Conservation (phyloP, 2,113 vertebrate genomes). For the Menura novaehollandiae region DNA sequence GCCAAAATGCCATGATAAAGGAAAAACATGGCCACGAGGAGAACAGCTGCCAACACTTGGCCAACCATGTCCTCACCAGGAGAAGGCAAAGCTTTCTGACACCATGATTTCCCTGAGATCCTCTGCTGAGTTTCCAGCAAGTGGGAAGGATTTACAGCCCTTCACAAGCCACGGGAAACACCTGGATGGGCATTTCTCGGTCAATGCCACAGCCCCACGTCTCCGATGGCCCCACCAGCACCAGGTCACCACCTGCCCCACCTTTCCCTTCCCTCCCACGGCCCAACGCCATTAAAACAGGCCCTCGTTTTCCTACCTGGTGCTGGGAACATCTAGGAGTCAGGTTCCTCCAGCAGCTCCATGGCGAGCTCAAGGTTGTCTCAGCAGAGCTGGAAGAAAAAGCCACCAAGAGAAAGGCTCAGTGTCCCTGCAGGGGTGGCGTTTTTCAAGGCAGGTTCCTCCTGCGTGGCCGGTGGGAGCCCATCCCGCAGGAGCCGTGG, state of each 20-base stretch:
- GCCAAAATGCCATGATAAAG: neutral
- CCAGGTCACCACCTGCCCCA: neutral
- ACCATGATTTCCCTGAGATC: rapidly evolving
- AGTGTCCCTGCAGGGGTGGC: neutral
- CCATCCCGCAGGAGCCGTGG: neutral
- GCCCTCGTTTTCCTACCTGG: slow-evolving; percentile 45
- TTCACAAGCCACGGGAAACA: neutral
- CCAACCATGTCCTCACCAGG: rapidly evolving
- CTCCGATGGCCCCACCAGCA: neutral
- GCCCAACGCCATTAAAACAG: neutral
- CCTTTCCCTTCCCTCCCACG: neutral
- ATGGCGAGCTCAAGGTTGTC: neutral
- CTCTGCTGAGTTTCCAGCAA: neutral
- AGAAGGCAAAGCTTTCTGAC: neutral
- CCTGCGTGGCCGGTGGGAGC: rapidly evolving
- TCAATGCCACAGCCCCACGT: rapidly evolving
- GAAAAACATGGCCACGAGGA: rapidly evolving
- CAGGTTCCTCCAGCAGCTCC: slow-evolving; percentile 39
- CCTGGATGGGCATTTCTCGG: no score
- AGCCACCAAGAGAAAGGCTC: neutral
- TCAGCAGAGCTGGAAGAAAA: slow-evolving; percentile 46
- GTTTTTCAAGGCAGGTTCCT: neutral
- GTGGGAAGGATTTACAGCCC: neutral
- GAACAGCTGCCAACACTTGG: neutral
- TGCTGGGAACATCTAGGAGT: slow-evolving; percentile 10